These are phyloP conservation scores for Ernsta delagoae DNA, from an alignment of 2,888 invertebrate genomes.

Conservation along the genomic window DNA sequence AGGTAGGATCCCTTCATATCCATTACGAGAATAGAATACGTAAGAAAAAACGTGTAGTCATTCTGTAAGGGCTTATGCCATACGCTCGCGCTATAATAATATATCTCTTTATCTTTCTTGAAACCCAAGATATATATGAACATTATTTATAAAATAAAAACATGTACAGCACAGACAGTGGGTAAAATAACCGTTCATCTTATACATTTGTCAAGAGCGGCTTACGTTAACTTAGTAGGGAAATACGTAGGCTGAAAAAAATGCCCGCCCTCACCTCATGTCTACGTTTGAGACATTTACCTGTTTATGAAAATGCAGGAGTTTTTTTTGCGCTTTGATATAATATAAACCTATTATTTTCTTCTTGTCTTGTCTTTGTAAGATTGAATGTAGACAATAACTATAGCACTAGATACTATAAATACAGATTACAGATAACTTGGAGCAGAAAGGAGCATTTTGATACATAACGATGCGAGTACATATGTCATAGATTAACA, in stretches of 20 bases:
- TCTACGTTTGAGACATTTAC: slow-evolving; percentile 61
- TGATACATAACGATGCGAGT: too few species aligned
- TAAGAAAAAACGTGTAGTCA: slow-evolving; percentile 53
- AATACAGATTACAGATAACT: too few species aligned
- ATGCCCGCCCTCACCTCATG: slow-evolving; percentile 59
- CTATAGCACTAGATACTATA: too few species aligned
- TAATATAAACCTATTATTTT: too few species aligned
- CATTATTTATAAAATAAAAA: slow-evolving; percentile 65
- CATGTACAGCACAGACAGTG: slow-evolving; percentile 69
- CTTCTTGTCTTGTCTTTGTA: too few species aligned
- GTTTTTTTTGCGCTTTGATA: slow-evolving; percentile 21
- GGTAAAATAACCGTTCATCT: slow-evolving; percentile 82
- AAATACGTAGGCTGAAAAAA: slow-evolving; percentile 65
- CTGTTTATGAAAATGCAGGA: slow-evolving; percentile 39
- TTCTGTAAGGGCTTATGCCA: slow-evolving; percentile 53
- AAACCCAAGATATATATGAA: slow-evolving; percentile 53
- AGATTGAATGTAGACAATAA: too few species aligned
- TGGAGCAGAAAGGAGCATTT: too few species aligned
- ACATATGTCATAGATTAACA: too few species aligned
- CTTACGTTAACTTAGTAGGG: slow-evolving; percentile 78
- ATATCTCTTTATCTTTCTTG: slow-evolving; percentile 59
- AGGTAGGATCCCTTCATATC: slow-evolving; percentile 7
- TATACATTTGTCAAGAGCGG: slow-evolving; percentile 81
- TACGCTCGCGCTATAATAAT: slow-evolving; percentile 52
- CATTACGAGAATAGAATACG: slow-evolving; percentile 21